A percentile compares a stretch with the other conserved stretches of the same genome.
phyloP scores from a whole-genome alignment of 2,113 vertebrate species.

The Nyctereutes procyonoides region DNA sequence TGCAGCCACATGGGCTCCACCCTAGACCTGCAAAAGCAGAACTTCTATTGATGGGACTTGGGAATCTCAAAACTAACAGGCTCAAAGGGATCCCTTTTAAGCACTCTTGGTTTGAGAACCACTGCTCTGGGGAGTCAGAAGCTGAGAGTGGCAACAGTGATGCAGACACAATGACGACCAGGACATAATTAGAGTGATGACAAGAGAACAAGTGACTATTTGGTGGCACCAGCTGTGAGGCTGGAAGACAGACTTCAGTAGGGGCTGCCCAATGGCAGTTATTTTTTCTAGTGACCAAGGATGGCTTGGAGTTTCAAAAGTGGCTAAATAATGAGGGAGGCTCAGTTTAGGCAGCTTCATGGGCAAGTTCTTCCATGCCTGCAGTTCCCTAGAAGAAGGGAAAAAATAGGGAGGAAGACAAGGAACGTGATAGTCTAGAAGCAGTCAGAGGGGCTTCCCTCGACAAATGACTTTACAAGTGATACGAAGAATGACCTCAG shows the following conservation, averaged over 20 bases:
- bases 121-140: neutral
- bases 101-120: neutral
- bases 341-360: fast-evolving
- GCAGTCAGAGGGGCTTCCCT: neutral
- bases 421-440: neutral
- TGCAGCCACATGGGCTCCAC: neutral
- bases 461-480: neutral
- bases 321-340: neutral
- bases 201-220: fast-evolving
- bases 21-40: neutral
- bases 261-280: neutral
- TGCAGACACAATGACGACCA: neutral
- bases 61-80: neutral
- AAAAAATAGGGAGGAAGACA: neutral
- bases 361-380: neutral
- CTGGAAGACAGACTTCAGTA: neutral
- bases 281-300: neutral
- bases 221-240: neutral
- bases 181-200: neutral
- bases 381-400: neutral
- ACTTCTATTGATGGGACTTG: too few species aligned
- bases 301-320: neutral
- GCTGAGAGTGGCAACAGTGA: neutral
- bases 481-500: neutral
- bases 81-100: neutral